Base-by-base conservation (phyloP, 92 coral and sea anemone species). In the Blastomussa wellsi region DNA sequence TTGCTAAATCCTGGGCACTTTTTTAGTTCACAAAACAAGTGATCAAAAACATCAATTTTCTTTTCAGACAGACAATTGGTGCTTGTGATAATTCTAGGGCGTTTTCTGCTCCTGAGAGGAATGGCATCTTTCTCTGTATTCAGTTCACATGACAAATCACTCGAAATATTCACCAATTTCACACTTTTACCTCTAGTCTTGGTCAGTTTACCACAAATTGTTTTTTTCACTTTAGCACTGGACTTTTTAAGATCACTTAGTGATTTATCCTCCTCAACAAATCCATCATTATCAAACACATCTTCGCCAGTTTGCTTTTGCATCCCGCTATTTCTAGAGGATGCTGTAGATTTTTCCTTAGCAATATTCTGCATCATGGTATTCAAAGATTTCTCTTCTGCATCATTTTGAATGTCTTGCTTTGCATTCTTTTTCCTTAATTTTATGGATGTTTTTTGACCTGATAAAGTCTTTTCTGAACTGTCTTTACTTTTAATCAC, bases 31-130 rank as follows among this genome's bases (percentile, higher is more conserved):
- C 79, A 55, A 81, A 81, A 92, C 26, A 94, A 78, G 65, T 90
- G 92, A 74, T 94, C 94, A 88, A 94, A 94, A 57, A 85, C 95
- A 59, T 86, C 78, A 29, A 86, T 70, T 72, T 94, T 94, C 60
- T 71, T 83, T 39, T 74, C 65, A 7, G n/a, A 39, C 0, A 32
- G 48, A 66, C 31, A 51, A 35, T 41, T 73, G 53, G 70, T 44
- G 22, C 35, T 33, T 24, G 31, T 6, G 26, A 6, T 37, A 69
- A 20, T 28, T 2, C 22, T 77, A 31, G 76, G n/a, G 5, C 49
- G 37, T 32, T 85, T 77, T 3, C 68, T 66, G 47, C 36, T 84
- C 24, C 65, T 65, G 17, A 22, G 48, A 78, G 71, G 38, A 64
- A 35, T n/a, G 37, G 14, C 26, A 68, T 37, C 88, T 48, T 59